Percentiles rank a stretch among this genome's conserved stretches.
phyloP scores from a whole-genome alignment of 2,888 invertebrate species.

The Plemyria rubiginata region DNA sequence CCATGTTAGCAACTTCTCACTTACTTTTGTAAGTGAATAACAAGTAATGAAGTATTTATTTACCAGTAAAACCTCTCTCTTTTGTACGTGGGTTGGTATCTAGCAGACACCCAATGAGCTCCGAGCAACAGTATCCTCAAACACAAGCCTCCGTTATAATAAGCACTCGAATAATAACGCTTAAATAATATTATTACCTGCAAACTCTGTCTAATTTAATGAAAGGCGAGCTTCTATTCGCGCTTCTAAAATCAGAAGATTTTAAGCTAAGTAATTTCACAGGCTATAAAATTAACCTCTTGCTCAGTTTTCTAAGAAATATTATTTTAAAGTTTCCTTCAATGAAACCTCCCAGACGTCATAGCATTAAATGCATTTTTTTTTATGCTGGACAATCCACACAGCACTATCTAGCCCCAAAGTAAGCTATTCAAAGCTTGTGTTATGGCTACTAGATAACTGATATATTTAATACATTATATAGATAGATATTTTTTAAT shows the following conservation, averaged over 20 bases:
- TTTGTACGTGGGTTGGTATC: not conserved
- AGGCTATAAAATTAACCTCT: slow-evolving; percentile 21
- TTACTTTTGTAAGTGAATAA: not conserved
- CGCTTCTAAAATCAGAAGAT: slow-evolving; percentile 46
- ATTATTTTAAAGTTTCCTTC: not conserved
- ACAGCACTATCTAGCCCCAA: no score
- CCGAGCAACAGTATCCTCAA: slow-evolving; percentile 10
- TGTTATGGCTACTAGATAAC: no score
- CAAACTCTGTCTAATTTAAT: slow-evolving; percentile 40
- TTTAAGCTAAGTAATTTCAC: slow-evolving; percentile 40
- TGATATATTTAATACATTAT: no score
- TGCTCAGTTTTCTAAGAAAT: slow-evolving; percentile 10
- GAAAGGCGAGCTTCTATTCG: slow-evolving; percentile 41
- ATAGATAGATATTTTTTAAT: no score
- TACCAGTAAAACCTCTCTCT: not conserved
- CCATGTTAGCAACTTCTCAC: not conserved
- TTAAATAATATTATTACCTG: slow-evolving; percentile 42
- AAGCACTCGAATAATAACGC: slow-evolving; percentile 40
- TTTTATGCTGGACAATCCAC: no score
- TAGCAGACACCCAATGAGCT: slow-evolving; percentile 7
- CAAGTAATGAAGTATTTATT: not conserved
- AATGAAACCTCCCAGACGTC: no score
- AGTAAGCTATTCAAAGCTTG: no score
- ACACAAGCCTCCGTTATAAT: slow-evolving; percentile 28
- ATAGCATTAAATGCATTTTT: no score